Conservation (phyloP, 2,797 vertebrate genomes). For the Catostomus latipinnis region DNA sequence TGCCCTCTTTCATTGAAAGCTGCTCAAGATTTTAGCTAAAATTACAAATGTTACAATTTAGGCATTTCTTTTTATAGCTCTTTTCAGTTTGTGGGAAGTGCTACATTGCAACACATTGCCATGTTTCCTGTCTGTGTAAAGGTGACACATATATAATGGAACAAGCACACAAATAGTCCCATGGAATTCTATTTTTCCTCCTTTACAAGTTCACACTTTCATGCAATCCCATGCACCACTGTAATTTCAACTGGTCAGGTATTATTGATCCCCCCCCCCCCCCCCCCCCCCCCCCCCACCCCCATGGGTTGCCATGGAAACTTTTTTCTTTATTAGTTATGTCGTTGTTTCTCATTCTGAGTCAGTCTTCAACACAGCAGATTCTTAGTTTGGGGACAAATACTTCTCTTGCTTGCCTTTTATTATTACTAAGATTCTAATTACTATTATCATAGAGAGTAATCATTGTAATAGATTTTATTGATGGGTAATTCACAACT, state of each 20-base stretch:
- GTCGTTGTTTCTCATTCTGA: slow-evolving; percentile 4
- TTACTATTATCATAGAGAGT: not conserved
- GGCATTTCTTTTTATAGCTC: slow-evolving; percentile 31
- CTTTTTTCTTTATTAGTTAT: slow-evolving; percentile 31
- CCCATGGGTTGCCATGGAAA: slow-evolving; percentile 52
- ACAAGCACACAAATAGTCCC: not conserved
- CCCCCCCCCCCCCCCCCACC: no score
- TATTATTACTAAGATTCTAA: not conserved
- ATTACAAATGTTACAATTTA: slow-evolving; percentile 51
- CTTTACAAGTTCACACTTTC: not conserved
- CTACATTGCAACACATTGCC: slow-evolving; percentile 16
- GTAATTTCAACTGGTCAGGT: slow-evolving; percentile 32
- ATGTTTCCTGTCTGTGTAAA: slow-evolving; percentile 4
- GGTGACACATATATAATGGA: not conserved
- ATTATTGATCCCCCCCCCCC: slow-evolving; percentile 6
- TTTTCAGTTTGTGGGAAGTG: slow-evolving; percentile 15
- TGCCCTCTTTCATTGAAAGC: slow-evolving; percentile 35
- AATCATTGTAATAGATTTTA: no score
- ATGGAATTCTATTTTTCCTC: not conserved
- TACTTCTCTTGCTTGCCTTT: not conserved
- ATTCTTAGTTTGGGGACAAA: not conserved
- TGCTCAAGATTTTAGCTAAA: slow-evolving; percentile 38
- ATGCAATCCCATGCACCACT: no score
- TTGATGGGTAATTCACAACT: no score
- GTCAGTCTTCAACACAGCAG: slow-evolving; percentile 7